phyloP scores from a whole-genome alignment of 53 echinoderm and acorn worm species.

The Glandiceps talaboti region DNA sequence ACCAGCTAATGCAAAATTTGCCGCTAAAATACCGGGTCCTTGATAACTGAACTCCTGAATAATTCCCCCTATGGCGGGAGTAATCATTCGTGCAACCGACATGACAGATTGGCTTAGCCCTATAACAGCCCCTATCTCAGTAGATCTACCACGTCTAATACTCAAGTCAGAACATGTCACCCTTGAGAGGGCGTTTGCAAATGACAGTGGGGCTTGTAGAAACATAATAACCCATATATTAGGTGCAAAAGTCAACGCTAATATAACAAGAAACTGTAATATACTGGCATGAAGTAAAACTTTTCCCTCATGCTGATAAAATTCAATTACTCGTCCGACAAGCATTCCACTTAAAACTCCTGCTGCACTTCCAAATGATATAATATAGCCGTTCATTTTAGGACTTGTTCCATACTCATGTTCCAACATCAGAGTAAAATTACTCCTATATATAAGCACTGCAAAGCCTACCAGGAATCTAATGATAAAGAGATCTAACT shows the following conservation, averaged over 20 bases:
- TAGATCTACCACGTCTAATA: constrained; percentile 36
- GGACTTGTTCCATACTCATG: constrained; percentile 52
- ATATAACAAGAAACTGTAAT: constrained; percentile 29
- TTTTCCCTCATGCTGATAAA: constrained; percentile 38
- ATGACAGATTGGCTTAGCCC: constrained; percentile 64
- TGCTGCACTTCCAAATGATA: constrained; percentile 56
- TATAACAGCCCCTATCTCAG: constrained; percentile 61
- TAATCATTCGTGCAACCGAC: constrained; percentile 51
- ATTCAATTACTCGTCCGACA: constrained; percentile 38
- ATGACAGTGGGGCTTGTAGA: constrained; percentile 28
- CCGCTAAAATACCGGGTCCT: constrained; percentile 45
- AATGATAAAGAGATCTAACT: constrained; percentile 59
- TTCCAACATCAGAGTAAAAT: constrained; percentile 64
- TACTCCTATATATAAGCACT: constrained; percentile 64
- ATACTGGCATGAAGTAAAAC: constrained; percentile 50
- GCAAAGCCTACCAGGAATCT: constrained; percentile 66
- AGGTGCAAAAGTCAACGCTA: constrained; percentile 41
- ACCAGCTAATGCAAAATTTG: background rate
- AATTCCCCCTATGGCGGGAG: constrained; percentile 57
- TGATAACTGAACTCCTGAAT: constrained; percentile 41
- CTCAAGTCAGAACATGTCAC: constrained; percentile 64
- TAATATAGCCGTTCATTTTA: constrained; percentile 53
- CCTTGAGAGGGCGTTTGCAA: constrained; percentile 44
- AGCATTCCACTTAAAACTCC: constrained; percentile 39
- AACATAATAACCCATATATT: constrained; percentile 25